Evolutionary conservation across 2,888 invertebrate species (phyloP).

Genomic region (Dichetophora obliterata): DNA sequence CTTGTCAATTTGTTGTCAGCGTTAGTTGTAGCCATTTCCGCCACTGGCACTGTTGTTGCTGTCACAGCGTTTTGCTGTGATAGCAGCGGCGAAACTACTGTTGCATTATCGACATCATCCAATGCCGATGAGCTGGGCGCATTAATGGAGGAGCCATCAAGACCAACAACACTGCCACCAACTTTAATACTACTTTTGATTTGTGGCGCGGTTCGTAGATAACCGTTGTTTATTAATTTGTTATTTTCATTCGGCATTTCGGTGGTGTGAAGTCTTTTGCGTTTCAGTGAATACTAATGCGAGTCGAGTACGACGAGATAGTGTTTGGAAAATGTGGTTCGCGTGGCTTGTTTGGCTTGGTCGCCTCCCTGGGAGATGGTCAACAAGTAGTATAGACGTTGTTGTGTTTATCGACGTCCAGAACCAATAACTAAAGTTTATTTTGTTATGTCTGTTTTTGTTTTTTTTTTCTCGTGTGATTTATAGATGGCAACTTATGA

Average conservation of each 20-base stretch:
- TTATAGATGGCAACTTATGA: neutral
- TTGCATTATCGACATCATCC: slow-evolving; percentile 46
- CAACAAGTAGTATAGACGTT: no score
- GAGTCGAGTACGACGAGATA: neutral
- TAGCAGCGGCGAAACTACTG: slow-evolving; percentile 58
- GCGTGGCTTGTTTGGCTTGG: neutral
- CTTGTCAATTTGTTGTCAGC: slow-evolving; percentile 19
- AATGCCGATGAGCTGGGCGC: slow-evolving; percentile 36
- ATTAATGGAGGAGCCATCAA: slow-evolving; percentile 18
- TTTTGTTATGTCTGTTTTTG: no score
- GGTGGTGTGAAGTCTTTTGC: slow-evolving; percentile 13
- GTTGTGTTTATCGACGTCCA: neutral
- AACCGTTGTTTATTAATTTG: slow-evolving; percentile 67
- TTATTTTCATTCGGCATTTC: slow-evolving; percentile 51
- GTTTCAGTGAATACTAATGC: slow-evolving; percentile 5
- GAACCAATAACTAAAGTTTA: neutral
- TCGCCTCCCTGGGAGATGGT: no score
- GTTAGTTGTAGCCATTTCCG: slow-evolving; percentile 33
- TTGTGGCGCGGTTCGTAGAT: slow-evolving; percentile 59
- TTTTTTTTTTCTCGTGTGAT: neutral
- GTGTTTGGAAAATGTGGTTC: neutral
- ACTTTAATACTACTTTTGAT: slow-evolving; percentile 42
- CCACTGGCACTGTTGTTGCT: slow-evolving; percentile 36
- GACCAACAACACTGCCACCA: slow-evolving; percentile 13
- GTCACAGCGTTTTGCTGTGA: slow-evolving; percentile 42